Conservation (phyloP, 2,888 invertebrate species). For the Cantharis rufa region DNA sequence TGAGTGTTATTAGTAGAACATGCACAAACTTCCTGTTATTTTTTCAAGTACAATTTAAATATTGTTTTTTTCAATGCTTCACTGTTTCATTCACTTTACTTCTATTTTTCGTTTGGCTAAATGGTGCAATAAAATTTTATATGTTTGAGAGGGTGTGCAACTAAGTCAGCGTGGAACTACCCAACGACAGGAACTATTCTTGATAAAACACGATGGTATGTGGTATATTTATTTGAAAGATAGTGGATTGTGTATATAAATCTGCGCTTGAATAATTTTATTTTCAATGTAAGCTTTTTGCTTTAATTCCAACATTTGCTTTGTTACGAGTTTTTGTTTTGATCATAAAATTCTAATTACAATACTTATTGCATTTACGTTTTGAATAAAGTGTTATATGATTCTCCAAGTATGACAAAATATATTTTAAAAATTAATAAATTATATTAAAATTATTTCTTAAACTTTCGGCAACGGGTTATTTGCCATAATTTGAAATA, state of each 20-base stretch:
- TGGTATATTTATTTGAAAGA: not conserved
- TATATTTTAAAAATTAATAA: not conserved
- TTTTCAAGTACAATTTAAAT: not conserved
- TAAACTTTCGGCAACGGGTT: no score
- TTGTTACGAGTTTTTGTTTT: not conserved
- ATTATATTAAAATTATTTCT: not conserved
- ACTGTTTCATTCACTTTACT: not conserved
- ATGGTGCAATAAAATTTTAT: not conserved
- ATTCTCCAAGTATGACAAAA: not conserved
- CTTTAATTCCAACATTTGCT: not conserved
- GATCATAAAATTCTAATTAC: not conserved
- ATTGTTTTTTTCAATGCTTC: not conserved
- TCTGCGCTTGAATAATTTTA: not conserved
- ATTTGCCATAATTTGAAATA: no score
- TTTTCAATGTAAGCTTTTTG: not conserved
- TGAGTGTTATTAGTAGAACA: not conserved
- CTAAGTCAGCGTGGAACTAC: not conserved
- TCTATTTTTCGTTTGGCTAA: not conserved
- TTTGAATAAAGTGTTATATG: not conserved
- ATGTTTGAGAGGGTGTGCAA: not conserved
- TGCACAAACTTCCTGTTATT: not conserved
- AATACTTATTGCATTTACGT: not conserved
- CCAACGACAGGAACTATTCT: not conserved
- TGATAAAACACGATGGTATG: not conserved
- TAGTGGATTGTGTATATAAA: not conserved